phyloP scores from a whole-genome alignment of 2,113 vertebrate genomes.

The Corythaixoides concolor region DNA sequence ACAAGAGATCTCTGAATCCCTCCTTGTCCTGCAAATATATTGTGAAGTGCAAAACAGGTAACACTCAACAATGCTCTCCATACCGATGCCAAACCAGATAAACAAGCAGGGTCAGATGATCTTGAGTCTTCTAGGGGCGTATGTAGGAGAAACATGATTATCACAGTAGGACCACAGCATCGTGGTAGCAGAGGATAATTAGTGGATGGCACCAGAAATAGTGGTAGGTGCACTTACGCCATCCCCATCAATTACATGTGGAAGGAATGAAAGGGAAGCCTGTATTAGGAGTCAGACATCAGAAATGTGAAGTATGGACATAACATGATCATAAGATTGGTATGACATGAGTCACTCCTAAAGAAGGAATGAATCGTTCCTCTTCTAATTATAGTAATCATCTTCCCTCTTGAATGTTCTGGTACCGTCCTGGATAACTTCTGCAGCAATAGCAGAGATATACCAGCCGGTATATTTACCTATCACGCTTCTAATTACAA shows the following conservation, averaged over 20 bases:
- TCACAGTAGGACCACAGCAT: background rate
- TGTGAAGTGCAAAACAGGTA: background rate
- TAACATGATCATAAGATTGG: background rate
- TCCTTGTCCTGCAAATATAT: background rate
- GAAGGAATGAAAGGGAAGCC: background rate
- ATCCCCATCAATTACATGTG: background rate
- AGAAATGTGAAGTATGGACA: background rate
- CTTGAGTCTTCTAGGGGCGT: background rate
- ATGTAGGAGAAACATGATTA: background rate
- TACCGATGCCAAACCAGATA: background rate
- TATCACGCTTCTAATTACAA: background rate
- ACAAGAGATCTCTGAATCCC: background rate
- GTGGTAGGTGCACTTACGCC: background rate
- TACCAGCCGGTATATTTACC: background rate
- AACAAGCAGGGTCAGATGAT: background rate
- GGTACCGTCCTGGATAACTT: background rate
- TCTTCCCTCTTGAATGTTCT: background rate
- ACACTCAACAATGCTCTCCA: background rate
- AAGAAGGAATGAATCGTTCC: background rate
- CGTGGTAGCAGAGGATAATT: background rate
- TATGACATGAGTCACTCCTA: background rate
- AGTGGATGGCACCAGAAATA: background rate
- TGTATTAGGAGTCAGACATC: background rate
- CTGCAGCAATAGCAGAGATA: background rate
- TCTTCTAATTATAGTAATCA: background rate